These are phyloP conservation scores for Gila robusta DNA, from an alignment of 2,797 vertebrate genomes.

Conservation along the genomic window DNA sequence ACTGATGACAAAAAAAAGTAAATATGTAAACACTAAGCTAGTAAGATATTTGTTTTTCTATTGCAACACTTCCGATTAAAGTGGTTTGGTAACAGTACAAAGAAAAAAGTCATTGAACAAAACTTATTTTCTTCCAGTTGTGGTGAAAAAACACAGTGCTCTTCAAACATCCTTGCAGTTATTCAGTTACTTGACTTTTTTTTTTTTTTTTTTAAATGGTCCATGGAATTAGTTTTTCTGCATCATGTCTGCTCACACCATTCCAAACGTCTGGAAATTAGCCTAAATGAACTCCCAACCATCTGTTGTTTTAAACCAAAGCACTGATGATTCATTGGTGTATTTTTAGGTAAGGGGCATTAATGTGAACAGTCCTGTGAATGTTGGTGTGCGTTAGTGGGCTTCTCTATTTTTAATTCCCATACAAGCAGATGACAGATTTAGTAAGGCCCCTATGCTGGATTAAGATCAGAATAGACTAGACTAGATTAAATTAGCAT, in stretches of 20 bases:
- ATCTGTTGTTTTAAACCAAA: constrained; percentile 27
- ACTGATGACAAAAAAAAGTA: constrained; percentile 84
- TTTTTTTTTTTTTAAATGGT: constrained; percentile 77
- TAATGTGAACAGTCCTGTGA: neutral
- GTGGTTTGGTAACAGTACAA: constrained; percentile 98
- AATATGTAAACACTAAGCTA: constrained; percentile 99
- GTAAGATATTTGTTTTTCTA: constrained; percentile 88
- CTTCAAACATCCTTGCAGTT: constrained; percentile 78
- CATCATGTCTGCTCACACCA: constrained; percentile 60
- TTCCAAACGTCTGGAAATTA: constrained; percentile 53
- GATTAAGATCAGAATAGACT: constrained; percentile 55
- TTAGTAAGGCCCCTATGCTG: constrained; percentile 54
- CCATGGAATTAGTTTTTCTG: constrained; percentile 73
- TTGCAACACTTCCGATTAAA: constrained; percentile 97
- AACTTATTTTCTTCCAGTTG: constrained; percentile 90
- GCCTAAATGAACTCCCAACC: constrained; percentile 29
- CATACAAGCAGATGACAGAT: constrained; percentile 30
- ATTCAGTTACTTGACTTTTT: constrained; percentile 68
- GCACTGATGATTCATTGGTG: constrained; percentile 3
- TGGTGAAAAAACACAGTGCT: constrained; percentile 89
- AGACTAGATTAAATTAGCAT: constrained; percentile 81
- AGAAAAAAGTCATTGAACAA: constrained; percentile 87
- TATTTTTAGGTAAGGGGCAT: constrained; percentile 2
- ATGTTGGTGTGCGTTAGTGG: constrained; percentile 10
- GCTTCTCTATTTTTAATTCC: constrained; percentile 31